Conservation (phyloP, 1,140 invertebrate species). For the Pentalonia nigronervosa region DNA sequence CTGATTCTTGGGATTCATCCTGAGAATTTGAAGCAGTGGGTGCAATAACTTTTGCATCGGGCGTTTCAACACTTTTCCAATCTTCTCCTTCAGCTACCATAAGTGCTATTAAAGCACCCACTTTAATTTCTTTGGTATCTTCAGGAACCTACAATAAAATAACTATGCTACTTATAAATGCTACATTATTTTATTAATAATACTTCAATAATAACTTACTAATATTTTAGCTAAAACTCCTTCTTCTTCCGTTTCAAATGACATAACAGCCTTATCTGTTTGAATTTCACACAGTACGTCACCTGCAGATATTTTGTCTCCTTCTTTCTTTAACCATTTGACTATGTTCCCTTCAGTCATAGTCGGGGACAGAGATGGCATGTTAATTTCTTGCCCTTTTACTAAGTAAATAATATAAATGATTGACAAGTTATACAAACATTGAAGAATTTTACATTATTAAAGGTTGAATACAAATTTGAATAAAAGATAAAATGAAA, state of each 20-base stretch:
- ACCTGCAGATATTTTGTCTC: constrained; percentile 77
- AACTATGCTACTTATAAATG: neutral
- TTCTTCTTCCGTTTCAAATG: constrained; percentile 98
- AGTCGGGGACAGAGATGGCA: constrained; percentile 96
- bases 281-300: constrained; percentile 98
- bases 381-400: constrained; percentile 60
- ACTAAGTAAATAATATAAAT: neutral
- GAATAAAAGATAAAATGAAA: neutral
- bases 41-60: constrained; percentile 72
- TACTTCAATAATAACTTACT: constrained; percentile 58
- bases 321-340: constrained; percentile 98
- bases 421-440: neutral
- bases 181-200: neutral
- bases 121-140: constrained; percentile 81
- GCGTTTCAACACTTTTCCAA: constrained; percentile 75
- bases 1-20: constrained; percentile 63
- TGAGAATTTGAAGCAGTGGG: constrained; percentile 59
- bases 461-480: neutral
- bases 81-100: constrained; percentile 84
- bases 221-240: constrained; percentile 96
- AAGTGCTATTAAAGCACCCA: constrained; percentile 87
- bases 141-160: constrained; percentile 67
- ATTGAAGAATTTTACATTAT: neutral
- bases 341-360: constrained; percentile 98
- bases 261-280: constrained; percentile 99